phyloP scores from a whole-genome alignment of 2,113 vertebrate genomes.

The Semnornis frantzii region DNA sequence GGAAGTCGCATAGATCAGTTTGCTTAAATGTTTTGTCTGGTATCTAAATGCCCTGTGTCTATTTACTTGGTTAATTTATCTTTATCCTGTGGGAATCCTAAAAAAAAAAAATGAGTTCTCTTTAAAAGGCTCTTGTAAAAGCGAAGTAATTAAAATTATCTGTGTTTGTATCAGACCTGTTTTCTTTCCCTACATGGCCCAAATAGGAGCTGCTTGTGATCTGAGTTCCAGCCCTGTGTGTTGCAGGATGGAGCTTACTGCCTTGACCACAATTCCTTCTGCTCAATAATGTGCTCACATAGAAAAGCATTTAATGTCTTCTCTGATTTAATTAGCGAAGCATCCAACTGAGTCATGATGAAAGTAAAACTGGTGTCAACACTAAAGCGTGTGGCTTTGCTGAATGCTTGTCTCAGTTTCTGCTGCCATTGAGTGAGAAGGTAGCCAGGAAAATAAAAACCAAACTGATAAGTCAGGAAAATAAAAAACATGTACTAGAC shows the following conservation, averaged over 20 bases:
- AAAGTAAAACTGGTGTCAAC: neutral
- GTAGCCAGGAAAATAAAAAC: neutral
- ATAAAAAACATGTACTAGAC: neutral
- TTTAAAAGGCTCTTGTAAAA: conserved; percentile 6
- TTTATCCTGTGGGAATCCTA: neutral
- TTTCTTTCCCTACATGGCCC: neutral
- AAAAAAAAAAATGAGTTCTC: neutral
- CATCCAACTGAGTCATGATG: neutral
- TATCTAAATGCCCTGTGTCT: neutral
- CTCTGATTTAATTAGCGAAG: neutral
- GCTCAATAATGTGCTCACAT: neutral
- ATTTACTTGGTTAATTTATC: neutral
- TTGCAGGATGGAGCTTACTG: neutral
- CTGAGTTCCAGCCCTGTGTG: neutral
- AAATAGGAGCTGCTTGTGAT: neutral
- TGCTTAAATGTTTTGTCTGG: neutral
- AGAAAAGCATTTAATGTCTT: neutral
- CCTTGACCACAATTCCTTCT: neutral
- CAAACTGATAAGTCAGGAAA: neutral
- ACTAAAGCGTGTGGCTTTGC: neutral
- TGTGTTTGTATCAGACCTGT: neutral
- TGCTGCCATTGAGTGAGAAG: neutral
- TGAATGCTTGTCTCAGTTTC: neutral
- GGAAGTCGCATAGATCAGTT: neutral
- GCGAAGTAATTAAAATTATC: conserved; percentile 23